Percentiles rank a stretch among this genome's conserved stretches.
Evolutionary conservation across 2,888 invertebrate genomes (phyloP).

Genomic region (Thymelicus acteon): DNA sequence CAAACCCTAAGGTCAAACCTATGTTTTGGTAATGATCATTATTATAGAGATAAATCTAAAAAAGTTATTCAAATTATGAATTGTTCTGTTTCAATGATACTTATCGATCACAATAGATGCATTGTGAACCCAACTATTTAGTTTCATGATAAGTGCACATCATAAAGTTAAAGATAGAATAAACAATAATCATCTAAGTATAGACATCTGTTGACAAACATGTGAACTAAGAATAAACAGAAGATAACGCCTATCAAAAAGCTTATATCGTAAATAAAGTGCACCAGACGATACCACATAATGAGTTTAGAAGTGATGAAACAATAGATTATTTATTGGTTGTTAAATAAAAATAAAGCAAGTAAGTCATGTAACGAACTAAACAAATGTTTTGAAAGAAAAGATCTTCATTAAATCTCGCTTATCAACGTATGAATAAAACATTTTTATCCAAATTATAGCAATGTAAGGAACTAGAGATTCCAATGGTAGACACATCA

Average conservation of each 20-base stretch:
- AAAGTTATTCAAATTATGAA: background rate
- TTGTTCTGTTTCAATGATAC: constrained; percentile 49
- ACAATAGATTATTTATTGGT: background rate
- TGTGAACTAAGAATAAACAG: constrained; percentile 44
- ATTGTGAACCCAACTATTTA: constrained; percentile 8
- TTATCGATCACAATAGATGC: constrained; percentile 47
- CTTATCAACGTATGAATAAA: background rate
- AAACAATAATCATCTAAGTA: constrained; percentile 41
- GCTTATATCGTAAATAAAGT: constrained; percentile 22
- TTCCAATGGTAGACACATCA: too few relatives aligned
- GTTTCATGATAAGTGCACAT: constrained; percentile 29
- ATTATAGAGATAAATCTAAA: too few relatives aligned
- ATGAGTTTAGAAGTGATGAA: background rate
- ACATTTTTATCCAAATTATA: background rate
- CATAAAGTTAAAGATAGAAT: constrained; percentile 24
- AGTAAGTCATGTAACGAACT: background rate
- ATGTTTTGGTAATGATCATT: too few relatives aligned
- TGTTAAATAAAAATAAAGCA: background rate
- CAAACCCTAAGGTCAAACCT: too few relatives aligned
- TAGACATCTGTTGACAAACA: constrained; percentile 61
- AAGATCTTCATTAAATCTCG: background rate
- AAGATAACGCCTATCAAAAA: constrained; percentile 41
- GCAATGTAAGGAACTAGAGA: background rate
- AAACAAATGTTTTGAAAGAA: constrained; percentile 3
- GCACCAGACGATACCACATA: constrained; percentile 6